Percentiles rank a stretch among this genome's conserved stretches.
Conservation (phyloP, 2,797 vertebrate genomes). For the Catharus ustulatus region DNA sequence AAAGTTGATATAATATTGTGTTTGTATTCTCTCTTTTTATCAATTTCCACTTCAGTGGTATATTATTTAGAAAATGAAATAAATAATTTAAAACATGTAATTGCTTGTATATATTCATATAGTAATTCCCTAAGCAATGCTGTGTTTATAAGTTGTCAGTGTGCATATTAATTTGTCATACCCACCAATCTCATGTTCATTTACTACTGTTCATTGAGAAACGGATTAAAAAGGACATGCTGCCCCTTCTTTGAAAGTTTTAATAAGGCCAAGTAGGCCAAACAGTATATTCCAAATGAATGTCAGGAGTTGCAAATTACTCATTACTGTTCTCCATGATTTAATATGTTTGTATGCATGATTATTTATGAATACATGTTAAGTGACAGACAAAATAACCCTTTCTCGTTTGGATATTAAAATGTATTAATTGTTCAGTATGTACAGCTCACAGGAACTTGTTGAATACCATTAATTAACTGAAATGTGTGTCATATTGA, state of each 20-base stretch:
- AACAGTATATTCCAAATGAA: slow-evolving; percentile 73
- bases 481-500: neutral
- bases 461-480: slow-evolving; percentile 36
- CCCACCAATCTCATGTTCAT: slow-evolving; percentile 75
- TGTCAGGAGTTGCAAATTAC: slow-evolving; percentile 78
- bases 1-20: slow-evolving; percentile 83
- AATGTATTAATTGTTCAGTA: slow-evolving; percentile 30
- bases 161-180: slow-evolving; percentile 85
- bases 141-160: slow-evolving; percentile 77
- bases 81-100: slow-evolving; percentile 90
- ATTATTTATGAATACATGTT: slow-evolving; percentile 77
- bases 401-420: slow-evolving; percentile 59
- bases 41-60: slow-evolving; percentile 78
- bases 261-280: slow-evolving; percentile 76
- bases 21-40: slow-evolving; percentile 79
- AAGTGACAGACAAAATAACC: slow-evolving; percentile 60
- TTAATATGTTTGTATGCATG: slow-evolving; percentile 81
- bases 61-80: slow-evolving; percentile 82
- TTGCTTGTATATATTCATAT: slow-evolving; percentile 85
- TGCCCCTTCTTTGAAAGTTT: slow-evolving; percentile 77
- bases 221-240: slow-evolving; percentile 75
- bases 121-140: slow-evolving; percentile 82
- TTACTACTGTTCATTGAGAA: slow-evolving; percentile 76
- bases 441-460: slow-evolving; percentile 37
- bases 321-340: slow-evolving; percentile 77